phyloP scores from a whole-genome alignment of 2,113 vertebrate genomes.

The Dromiciops gliroides region DNA sequence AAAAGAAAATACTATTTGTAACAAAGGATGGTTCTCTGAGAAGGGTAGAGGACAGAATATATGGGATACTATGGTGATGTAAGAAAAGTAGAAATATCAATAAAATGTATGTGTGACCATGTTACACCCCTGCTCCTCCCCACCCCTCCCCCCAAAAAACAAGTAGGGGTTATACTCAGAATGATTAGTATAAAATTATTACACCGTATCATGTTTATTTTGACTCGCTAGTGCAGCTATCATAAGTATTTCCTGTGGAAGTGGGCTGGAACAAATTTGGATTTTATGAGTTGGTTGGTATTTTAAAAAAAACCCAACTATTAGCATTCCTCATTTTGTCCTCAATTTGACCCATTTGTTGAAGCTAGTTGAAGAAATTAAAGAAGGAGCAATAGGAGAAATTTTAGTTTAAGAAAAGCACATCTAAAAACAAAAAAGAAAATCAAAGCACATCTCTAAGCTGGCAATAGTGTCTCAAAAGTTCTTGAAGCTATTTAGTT shows the following conservation, averaged over 20 bases:
- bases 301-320: slow-evolving; percentile 44
- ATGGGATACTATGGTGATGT: neutral
- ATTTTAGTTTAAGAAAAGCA: slow-evolving; percentile 32
- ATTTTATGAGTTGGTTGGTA: slow-evolving; percentile 31
- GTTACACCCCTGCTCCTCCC: neutral
- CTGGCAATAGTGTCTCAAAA: slow-evolving; percentile 40
- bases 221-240: neutral
- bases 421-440: too few species aligned
- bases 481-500: neutral
- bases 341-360: slow-evolving; percentile 19
- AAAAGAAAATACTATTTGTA: neutral
- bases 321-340: neutral
- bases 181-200: neutral
- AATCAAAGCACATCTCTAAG: slow-evolving; percentile 38
- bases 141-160: too few species aligned
- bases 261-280: slow-evolving; percentile 22
- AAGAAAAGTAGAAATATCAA: neutral
- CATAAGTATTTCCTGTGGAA: neutral
- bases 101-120: neutral
- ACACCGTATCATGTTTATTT: neutral
- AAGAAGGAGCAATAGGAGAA: neutral
- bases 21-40: neutral
- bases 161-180: neutral
- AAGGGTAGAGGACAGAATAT: neutral
- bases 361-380: slow-evolving; percentile 39